phyloP scores from a whole-genome alignment of 2,888 invertebrate genomes.

The Steinernema carpocapsae region DNA sequence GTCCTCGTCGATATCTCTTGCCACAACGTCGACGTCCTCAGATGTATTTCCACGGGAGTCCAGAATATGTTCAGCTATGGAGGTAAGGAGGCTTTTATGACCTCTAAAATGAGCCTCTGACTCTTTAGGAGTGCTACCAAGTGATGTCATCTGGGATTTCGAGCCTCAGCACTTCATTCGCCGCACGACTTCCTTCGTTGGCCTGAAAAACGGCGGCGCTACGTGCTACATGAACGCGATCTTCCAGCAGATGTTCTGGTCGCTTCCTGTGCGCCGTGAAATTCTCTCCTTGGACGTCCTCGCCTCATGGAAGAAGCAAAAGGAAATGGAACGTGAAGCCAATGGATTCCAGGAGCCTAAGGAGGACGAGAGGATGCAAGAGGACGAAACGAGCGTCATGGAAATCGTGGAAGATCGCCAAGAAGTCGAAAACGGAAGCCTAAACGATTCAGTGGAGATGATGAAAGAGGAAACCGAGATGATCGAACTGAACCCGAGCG shows the following conservation, averaged over 20 bases:
- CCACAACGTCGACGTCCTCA: background rate
- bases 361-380: background rate
- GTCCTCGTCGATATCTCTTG: background rate
- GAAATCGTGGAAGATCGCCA: no score
- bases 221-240: slow-evolving; percentile 99
- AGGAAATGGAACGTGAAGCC: no score
- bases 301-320: background rate
- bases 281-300: background rate
- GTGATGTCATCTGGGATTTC: slow-evolving; percentile 76
- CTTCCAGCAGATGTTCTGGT: slow-evolving; percentile 78
- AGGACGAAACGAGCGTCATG: background rate
- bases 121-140: slow-evolving; percentile 17
- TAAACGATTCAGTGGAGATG: no score
- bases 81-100: slow-evolving; percentile 13
- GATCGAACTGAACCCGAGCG: background rate
- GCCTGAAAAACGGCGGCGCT: slow-evolving; percentile 95
- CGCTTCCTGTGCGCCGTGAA: background rate
- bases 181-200: slow-evolving; percentile 88
- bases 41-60: background rate
- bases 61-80: slow-evolving; percentile 17
- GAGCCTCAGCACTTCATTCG: slow-evolving; percentile 90
- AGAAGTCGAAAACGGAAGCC: no score
- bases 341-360: no score
- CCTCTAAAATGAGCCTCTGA: background rate
- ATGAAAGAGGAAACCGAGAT: no score